These are phyloP conservation scores for Augiades crinisus DNA, from an alignment of 2,888 invertebrate genomes.

Conservation along the genomic window DNA sequence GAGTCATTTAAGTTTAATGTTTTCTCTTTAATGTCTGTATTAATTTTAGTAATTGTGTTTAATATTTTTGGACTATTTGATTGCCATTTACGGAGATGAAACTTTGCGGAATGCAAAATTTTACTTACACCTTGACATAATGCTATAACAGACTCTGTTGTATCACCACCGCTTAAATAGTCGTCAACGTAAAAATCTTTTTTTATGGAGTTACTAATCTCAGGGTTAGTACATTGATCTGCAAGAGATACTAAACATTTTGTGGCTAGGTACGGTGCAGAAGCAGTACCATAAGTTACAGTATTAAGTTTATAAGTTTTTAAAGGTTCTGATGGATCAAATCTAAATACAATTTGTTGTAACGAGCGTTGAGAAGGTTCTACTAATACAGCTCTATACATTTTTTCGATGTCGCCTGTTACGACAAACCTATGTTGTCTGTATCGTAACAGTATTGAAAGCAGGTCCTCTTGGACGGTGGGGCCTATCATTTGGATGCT, in stretches of 20 bases:
- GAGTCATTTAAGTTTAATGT: slow-evolving; percentile 11
- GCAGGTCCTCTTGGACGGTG: slow-evolving; percentile 10
- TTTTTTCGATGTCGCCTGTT: slow-evolving; percentile 31
- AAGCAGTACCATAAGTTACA: slow-evolving; percentile 36
- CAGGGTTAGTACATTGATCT: slow-evolving; percentile 13
- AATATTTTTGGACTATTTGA: slow-evolving; percentile 34
- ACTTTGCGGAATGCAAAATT: slow-evolving; percentile 31
- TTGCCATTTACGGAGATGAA: slow-evolving; percentile 34
- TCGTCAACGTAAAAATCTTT: slow-evolving; percentile 30
- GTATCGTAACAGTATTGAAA: slow-evolving; percentile 23
- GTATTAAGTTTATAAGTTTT: slow-evolving; percentile 32
- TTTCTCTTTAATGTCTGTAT: slow-evolving; percentile 6
- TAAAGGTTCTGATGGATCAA: slow-evolving; percentile 16
- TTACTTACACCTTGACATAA: slow-evolving; percentile 29
- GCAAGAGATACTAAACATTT: slow-evolving; percentile 32
- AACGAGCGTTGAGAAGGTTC: slow-evolving; percentile 26
- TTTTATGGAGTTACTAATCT: slow-evolving; percentile 24
- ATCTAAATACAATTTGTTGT: slow-evolving; percentile 33
- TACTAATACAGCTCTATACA: slow-evolving; percentile 25
- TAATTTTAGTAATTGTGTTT: slow-evolving; percentile 7
- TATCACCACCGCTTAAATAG: slow-evolving; percentile 30
- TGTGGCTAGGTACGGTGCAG: slow-evolving; percentile 35
- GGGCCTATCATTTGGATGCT: slow-evolving; percentile 8
- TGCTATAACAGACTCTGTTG: slow-evolving; percentile 19
- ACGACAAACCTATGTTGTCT: slow-evolving; percentile 31